These are phyloP conservation scores for Dicranocentrus wangi DNA, from an alignment of 2,888 invertebrate species.

Conservation along the genomic window DNA sequence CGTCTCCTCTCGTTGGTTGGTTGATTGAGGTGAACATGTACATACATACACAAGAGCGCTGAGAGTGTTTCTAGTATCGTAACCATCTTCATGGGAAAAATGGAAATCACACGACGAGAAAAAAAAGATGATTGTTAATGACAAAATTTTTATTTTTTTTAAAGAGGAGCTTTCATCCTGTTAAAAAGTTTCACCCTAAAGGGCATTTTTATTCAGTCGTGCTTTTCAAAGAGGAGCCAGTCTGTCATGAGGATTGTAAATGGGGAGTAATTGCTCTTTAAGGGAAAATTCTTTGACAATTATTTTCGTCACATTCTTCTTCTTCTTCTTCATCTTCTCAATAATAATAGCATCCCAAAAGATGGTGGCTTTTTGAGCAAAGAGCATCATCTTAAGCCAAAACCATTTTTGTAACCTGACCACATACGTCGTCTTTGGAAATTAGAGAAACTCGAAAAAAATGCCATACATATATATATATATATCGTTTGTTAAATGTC, in stretches of 20 bases:
- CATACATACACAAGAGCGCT: too few species aligned
- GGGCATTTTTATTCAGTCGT: constrained; percentile 39
- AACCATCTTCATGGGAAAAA: constrained; percentile 22
- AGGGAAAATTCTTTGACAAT: constrained; percentile 14
- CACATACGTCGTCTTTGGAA: too few species aligned
- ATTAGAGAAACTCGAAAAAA: too few species aligned
- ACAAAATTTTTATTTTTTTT: constrained; percentile 44
- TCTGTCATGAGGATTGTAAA: not conserved
- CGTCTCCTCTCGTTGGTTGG: constrained; percentile 18
- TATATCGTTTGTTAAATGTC: too few species aligned
- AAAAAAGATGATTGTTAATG: constrained; percentile 48
- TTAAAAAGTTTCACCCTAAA: constrained; percentile 54
- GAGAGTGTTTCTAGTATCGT: not conserved
- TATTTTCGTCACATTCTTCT: not conserved
- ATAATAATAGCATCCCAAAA: too few species aligned
- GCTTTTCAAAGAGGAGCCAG: not conserved
- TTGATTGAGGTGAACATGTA: too few species aligned
- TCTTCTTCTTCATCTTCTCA: too few species aligned
- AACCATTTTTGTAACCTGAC: too few species aligned
- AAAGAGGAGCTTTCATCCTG: constrained; percentile 15
- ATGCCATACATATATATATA: too few species aligned
- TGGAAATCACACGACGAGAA: constrained; percentile 42
- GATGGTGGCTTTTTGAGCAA: too few species aligned
- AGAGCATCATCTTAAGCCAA: too few species aligned
- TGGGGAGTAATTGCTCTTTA: constrained; percentile 18